Evolutionary conservation across 2,797 vertebrate genomes (phyloP), one percentile per base, ranked within the genome.

Genomic region (Sparidentex hasta): DNA sequence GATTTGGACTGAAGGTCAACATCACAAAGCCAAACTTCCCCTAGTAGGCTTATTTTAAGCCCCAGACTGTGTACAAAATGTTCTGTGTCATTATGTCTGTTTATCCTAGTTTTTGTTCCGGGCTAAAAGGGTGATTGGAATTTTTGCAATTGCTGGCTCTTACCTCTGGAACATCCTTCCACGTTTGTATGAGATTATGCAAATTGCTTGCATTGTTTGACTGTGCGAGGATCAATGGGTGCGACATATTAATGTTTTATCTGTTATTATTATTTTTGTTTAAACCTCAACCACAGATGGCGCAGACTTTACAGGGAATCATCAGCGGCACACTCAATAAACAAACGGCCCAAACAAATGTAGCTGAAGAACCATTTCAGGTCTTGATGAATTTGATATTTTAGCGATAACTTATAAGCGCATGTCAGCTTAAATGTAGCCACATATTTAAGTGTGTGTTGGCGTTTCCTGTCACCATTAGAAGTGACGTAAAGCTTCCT

Each of bases 391-490:
- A 65, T 78, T 7, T 59, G 51, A 65, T 65, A 44, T 13, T 71
- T 73, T 66, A 77, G 58, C 29, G 65, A 72, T 52, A 51, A 65
- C 23, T 52, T 46, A 58, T 54, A 14, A 62, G 55, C 50, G 44
- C 56, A 44, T 29, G 41, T 58, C 55, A 54, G 27, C n/a, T 29
- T 54, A 50, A 66, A 76, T 71, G 62, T 65, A n/a, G 23, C 5
- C 6, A 17, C 13, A 57, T 54, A 62, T 65, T 71, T 33, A 7
- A 55, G 11, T 64, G 65, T 48, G 12, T 41, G 25, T 47, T 84
- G 74, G 81, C 76, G 82, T 92, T 86, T 90, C 74, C 78, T 87
- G 62, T 78, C 64, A 74, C 88, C 83, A 84, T 87, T 86, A 90
- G 61, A 86, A 84, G 80, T 76, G 77, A 83, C 82, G 92, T 92